Conservation (phyloP, 2,888 invertebrate genomes). For the Ceriagrion tenellum region DNA sequence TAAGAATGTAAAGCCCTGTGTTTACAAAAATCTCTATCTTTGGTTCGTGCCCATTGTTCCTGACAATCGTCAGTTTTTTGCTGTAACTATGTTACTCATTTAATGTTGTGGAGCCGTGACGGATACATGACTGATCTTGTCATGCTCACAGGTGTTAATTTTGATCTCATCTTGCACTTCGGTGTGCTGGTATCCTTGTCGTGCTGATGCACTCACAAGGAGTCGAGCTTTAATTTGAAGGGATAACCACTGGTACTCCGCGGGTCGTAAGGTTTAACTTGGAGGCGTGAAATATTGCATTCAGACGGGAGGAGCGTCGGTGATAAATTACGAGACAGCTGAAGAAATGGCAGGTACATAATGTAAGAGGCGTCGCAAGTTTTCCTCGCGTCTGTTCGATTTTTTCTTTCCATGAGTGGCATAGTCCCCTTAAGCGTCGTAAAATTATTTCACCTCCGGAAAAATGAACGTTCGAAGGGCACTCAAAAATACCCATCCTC, state of each 20-base stretch:
- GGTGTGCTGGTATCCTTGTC: not conserved
- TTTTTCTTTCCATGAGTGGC: not conserved
- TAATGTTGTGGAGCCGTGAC: not conserved
- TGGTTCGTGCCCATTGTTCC: no score
- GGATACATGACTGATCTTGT: not conserved
- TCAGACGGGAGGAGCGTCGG: not conserved
- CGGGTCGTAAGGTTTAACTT: not conserved
- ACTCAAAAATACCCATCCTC: slow-evolving; percentile 40
- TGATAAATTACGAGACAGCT: slow-evolving; percentile 28
- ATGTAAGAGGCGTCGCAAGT: not conserved
- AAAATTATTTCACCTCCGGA: not conserved
- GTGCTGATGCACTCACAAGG: not conserved
- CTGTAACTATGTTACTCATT: no score
- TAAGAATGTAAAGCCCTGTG: no score
- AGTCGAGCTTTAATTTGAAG: not conserved
- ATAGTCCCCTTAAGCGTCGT: not conserved
- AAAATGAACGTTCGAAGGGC: slow-evolving; percentile 8
- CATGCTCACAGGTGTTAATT: not conserved
- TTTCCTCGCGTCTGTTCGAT: not conserved
- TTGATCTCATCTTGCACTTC: not conserved
- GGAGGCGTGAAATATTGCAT: not conserved
- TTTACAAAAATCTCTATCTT: no score
- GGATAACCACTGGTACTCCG: not conserved
- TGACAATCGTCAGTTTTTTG: no score
- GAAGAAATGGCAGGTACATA: not conserved